Evolutionary conservation across 2,797 vertebrate species (phyloP).

Genomic region (Jordanella pulchra): DNA sequence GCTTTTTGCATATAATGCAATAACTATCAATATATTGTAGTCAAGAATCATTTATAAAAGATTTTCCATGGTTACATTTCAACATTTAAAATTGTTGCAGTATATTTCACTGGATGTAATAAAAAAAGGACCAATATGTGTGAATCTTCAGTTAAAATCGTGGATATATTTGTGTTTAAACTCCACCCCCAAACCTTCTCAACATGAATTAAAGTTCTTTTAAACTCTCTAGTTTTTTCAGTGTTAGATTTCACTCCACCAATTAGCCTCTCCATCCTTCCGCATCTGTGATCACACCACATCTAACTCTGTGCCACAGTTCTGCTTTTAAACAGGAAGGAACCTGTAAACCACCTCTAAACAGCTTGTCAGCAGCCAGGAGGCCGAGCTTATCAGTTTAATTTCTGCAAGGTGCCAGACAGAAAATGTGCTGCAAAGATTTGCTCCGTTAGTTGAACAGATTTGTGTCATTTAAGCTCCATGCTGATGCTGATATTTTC

Average conservation of each 20-base stretch:
- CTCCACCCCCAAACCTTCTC: constrained; percentile 19
- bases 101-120: constrained; percentile 8
- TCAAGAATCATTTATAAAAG: background rate
- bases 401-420: constrained; percentile 17
- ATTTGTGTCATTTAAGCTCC: too few species aligned
- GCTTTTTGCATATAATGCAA: background rate
- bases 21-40: background rate
- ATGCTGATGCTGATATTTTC: too few species aligned
- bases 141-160: background rate
- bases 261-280: constrained; percentile 59
- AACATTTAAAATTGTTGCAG: background rate
- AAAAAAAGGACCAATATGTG: too few species aligned
- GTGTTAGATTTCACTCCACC: constrained; percentile 55
- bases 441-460: constrained; percentile 21
- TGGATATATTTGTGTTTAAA: constrained; percentile 3
- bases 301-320: constrained; percentile 31
- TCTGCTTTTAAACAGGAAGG: constrained; percentile 58
- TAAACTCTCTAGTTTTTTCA: constrained; percentile 49
- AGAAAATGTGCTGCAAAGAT: constrained; percentile 18
- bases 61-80: background rate
- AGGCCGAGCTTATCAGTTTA: constrained; percentile 13
- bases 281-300: constrained; percentile 53
- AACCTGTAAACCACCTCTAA: constrained; percentile 20
- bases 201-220: constrained; percentile 36
- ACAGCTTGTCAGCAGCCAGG: constrained; percentile 30